Conservation (phyloP, 2,797 vertebrate genomes). For the Intellagama lesueurii region DNA sequence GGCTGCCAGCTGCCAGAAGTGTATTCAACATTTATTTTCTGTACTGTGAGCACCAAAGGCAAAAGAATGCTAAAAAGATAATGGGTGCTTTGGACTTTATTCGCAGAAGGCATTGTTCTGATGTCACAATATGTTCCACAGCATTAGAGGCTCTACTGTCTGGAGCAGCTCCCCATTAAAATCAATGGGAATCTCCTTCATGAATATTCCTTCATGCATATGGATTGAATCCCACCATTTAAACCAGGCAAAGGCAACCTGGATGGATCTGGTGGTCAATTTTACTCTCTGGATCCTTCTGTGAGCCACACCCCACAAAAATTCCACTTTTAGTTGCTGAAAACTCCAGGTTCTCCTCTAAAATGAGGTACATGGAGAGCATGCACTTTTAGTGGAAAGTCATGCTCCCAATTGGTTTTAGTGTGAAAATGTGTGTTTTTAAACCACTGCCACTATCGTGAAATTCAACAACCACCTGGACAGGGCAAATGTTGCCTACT, state of each 20-base stretch:
- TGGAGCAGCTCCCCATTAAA: not conserved
- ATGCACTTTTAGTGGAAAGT: not conserved
- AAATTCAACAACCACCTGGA: not conserved
- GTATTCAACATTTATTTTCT: slow-evolving; percentile 66
- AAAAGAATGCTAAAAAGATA: slow-evolving; percentile 70
- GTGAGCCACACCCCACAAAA: not conserved
- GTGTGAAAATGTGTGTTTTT: not conserved
- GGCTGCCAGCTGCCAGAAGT: slow-evolving; percentile 88
- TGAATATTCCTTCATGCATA: not conserved
- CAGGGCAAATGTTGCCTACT: not conserved
- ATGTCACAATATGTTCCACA: not conserved
- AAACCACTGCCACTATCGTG: not conserved
- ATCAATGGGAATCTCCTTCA: not conserved
- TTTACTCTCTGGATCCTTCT: not conserved
- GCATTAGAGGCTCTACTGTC: no score
- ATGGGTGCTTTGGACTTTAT: slow-evolving; percentile 62
- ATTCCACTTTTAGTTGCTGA: not conserved
- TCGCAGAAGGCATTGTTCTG: slow-evolving; percentile 52
- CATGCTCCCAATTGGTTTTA: not conserved
- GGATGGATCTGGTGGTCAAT: not conserved
- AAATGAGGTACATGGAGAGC: not conserved
- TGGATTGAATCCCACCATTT: no score
- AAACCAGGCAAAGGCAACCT: not conserved
- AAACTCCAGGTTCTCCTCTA: not conserved
- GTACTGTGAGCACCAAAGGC: slow-evolving; percentile 70